Base-by-base conservation (phyloP, 2,797 vertebrate species). In the Rhyacichthys aspro region DNA sequence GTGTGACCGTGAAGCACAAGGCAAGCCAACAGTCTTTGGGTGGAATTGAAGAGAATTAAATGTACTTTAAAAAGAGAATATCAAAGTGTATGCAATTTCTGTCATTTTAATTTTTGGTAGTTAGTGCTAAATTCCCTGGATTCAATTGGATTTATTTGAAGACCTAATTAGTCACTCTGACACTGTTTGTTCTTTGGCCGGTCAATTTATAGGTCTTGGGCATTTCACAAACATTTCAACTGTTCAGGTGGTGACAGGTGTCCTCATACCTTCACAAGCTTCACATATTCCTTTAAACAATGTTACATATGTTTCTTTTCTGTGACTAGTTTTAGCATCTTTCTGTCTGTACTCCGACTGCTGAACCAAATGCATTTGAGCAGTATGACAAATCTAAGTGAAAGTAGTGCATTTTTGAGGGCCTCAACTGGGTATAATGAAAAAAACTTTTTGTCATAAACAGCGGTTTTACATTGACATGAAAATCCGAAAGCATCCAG, bases 291-390 rank as follows among this genome's bases (percentile, higher is more conserved):
- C 79, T 85, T 75, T 70, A 45, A 76, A 68, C 81, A 62, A 86
- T 72, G 87, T 85, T 88, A 81, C 87, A 76, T 81, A 78, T 81
- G 60, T 69, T 62, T 56, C 47, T 55, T 75, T 69, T 67, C 79
- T 85, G 70, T 85, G 61, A 79, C 72, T 85, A 88, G 83, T 86
- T 86, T 83, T 85, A 84, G 82, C 70, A 59, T 89, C 50, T 53
- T 83, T 86, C 76, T 86, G 74, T 82, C 84, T 87, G 75, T 89
- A 82, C 67, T 75, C 38, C 60, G 78, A 86, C 81, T 82, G 82
- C 85, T 85, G 83, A 89, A 90, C 86, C 87, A 89, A 89, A 91
- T 82, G 82, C 82, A 83, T 84, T 65, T 63, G 76, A 88, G 84
- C 86, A 84, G 83, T 82, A 28, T 46, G 81, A 86, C 84, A 85